Percentiles rank a stretch among this genome's conserved stretches.
Evolutionary conservation across 2,113 vertebrate genomes (phyloP).

Genomic region (Pteropus alecto): DNA sequence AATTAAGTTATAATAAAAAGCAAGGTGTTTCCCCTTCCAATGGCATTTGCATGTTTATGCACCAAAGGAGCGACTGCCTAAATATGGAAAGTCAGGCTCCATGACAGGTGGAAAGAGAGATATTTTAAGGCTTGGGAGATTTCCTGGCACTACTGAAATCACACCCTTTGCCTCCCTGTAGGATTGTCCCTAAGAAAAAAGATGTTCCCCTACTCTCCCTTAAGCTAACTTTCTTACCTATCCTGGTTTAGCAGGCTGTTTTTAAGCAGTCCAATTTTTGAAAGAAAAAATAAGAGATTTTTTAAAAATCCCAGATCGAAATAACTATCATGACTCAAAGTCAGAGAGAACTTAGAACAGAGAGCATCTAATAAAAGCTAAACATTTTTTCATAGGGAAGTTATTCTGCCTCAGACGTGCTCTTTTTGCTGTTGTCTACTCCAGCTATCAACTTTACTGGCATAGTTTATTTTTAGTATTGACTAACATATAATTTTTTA

Average conservation of each 20-base stretch:
- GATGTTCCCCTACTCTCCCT: no score
- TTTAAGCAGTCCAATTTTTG: not conserved
- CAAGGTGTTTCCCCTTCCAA: constrained; percentile 23
- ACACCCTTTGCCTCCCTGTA: not conserved
- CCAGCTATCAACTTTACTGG: not conserved
- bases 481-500: not conserved
- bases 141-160: not conserved
- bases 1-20: constrained; percentile 65
- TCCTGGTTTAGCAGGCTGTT: not conserved
- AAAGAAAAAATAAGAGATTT: not conserved
- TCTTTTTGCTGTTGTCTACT: not conserved
- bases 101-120: constrained; percentile 61
- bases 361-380: not conserved
- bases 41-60: not conserved
- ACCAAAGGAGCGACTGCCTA: constrained; percentile 40
- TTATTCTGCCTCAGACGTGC: not conserved
- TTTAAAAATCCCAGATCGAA: not conserved
- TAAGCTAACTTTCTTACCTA: not conserved
- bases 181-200: not conserved
- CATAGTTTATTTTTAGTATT: not conserved
- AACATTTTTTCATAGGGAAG: not conserved
- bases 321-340: not conserved
- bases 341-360: not conserved
- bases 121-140: constrained; percentile 57
- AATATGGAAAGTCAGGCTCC: not conserved